These are phyloP conservation scores for Rotaria socialis DNA, from an alignment of 2,888 invertebrate species.

Conservation along the genomic window DNA sequence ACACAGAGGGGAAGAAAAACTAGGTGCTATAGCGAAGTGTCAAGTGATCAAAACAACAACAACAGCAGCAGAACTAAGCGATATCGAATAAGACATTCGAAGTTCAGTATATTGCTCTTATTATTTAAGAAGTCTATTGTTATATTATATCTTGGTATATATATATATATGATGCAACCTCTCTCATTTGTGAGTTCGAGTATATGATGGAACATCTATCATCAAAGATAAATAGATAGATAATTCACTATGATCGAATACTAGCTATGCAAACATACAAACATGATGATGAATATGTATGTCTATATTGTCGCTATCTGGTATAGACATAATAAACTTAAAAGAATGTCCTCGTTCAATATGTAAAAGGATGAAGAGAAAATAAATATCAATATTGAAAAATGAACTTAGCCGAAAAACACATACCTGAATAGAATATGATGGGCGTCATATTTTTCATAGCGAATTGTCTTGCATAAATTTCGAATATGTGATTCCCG, in stretches of 20 bases:
- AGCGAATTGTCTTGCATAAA: conserved; percentile 70
- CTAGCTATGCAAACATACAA: background rate
- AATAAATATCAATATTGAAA: background rate
- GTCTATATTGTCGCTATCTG: background rate
- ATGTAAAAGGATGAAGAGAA: background rate
- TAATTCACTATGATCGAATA: background rate
- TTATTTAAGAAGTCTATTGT: background rate
- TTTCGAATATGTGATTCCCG: conserved; percentile 69
- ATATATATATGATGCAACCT: background rate
- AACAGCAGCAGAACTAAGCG: too few relatives aligned
- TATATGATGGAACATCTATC: background rate
- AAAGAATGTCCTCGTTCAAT: background rate
- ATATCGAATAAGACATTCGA: too few relatives aligned
- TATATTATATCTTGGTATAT: background rate
- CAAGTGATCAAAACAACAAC: too few relatives aligned
- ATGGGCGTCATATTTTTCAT: conserved; percentile 72
- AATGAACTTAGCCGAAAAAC: background rate
- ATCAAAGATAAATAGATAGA: background rate
- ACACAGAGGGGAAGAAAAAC: background rate
- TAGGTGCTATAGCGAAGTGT: too few relatives aligned
- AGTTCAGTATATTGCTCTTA: too few relatives aligned
- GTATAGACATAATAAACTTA: background rate
- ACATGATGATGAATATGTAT: background rate
- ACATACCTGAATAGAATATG: conserved; percentile 72
- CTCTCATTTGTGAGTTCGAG: background rate